phyloP scores from a whole-genome alignment of 2,888 invertebrate genomes.

The Ectemnius cavifrons region DNA sequence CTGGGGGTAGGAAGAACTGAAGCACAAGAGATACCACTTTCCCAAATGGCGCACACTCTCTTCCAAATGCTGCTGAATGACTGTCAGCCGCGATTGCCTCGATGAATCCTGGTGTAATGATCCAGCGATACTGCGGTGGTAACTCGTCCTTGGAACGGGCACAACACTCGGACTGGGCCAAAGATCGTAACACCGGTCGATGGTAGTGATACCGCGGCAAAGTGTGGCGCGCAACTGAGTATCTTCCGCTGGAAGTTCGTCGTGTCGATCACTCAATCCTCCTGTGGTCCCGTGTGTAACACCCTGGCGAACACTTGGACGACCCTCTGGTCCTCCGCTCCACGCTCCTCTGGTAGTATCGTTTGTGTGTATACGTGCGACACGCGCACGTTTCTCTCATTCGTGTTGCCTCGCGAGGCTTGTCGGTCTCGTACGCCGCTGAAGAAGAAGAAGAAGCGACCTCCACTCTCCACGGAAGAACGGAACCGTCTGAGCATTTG shows the following conservation, averaged over 20 bases:
- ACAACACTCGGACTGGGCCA: not conserved
- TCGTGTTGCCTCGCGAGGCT: not conserved
- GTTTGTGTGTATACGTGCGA: slow-evolving; percentile 10
- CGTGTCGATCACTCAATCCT: slow-evolving; percentile 3
- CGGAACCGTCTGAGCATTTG: slow-evolving; percentile 72
- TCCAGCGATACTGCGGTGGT: slow-evolving; percentile 32
- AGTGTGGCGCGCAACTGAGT: too few species aligned
- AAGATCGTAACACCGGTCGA: not conserved
- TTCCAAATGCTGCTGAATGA: slow-evolving; percentile 57
- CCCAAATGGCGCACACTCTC: slow-evolving; percentile 31
- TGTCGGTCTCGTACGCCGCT: slow-evolving; percentile 19
- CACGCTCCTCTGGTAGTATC: slow-evolving; percentile 16
- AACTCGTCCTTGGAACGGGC: not conserved
- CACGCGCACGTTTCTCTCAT: slow-evolving; percentile 22
- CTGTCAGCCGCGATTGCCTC: slow-evolving; percentile 74
- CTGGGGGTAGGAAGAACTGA: not conserved
- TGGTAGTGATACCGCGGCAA: not conserved
- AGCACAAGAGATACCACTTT: slow-evolving; percentile 28
- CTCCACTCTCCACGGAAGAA: slow-evolving; percentile 75
- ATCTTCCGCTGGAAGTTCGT: not conserved
- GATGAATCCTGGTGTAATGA: slow-evolving; percentile 59
- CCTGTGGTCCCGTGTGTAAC: slow-evolving; percentile 3
- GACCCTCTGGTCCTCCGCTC: not conserved
- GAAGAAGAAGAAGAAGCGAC: slow-evolving; percentile 65
- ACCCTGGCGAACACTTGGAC: slow-evolving; percentile 10